These are phyloP conservation scores for Nibea albiflora DNA, from an alignment of 2,113 vertebrate species.

Conservation along the genomic window DNA sequence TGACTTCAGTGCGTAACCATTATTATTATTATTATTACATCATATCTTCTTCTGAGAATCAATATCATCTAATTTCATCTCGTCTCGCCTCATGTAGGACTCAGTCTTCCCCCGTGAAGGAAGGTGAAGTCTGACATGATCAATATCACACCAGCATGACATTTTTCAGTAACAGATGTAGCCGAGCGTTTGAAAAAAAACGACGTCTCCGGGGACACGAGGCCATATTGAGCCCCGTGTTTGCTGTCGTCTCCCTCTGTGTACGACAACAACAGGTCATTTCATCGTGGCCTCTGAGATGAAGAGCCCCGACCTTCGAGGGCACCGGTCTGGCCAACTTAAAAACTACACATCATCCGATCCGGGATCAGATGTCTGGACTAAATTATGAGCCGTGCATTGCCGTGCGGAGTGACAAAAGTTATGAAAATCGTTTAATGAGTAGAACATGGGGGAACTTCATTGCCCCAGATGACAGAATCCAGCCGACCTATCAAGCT, in stretches of 20 bases:
- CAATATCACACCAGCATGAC: not conserved
- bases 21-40: not conserved
- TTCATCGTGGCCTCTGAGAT: conserved; percentile 61
- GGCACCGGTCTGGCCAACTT: conserved; percentile 25
- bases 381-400: conserved; percentile 1
- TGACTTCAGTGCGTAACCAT: not conserved
- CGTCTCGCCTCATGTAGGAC: not conserved
- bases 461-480: conserved; percentile 46
- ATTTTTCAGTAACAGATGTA: conserved; percentile 31
- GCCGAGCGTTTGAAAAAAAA: not conserved
- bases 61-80: not conserved
- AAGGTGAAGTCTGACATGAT: conserved; percentile 1
- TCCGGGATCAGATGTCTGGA: conserved; percentile 35
- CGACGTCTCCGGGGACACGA: not conserved
- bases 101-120: not conserved
- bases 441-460: conserved; percentile 19
- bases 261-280: conserved; percentile 61
- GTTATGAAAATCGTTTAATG: conserved; percentile 49
- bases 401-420: conserved; percentile 9
- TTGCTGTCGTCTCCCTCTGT: conserved; percentile 31
- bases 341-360: conserved; percentile 33
- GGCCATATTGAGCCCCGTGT: conserved; percentile 38
- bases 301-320: conserved; percentile 73
- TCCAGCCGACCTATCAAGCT: conserved; percentile 64
- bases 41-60: not conserved